Evolutionary conservation across 2,797 vertebrate species (phyloP).

Genomic region (Pseudochirops corinnae): DNA sequence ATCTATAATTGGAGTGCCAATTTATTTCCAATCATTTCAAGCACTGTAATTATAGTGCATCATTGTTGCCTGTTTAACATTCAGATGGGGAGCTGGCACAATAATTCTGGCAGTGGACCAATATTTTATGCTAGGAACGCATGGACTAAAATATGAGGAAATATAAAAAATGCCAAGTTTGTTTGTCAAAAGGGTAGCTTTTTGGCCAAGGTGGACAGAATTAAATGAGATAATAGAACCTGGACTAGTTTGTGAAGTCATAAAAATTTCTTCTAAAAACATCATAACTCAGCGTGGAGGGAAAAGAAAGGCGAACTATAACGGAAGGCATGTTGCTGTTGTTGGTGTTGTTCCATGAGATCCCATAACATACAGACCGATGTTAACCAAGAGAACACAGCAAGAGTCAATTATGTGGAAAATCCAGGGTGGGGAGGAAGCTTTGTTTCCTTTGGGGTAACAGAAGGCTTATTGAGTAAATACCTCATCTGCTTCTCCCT

Average conservation of each 20-base stretch:
- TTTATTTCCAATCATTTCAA: conserved; percentile 90
- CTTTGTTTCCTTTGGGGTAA: not conserved
- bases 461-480: not conserved
- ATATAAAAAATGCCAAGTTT: conserved; percentile 68
- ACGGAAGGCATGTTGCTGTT: not conserved
- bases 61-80: conserved; percentile 86
- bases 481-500: not conserved
- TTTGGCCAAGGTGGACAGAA: conserved; percentile 63
- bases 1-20: conserved; percentile 88
- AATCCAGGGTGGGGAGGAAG: not conserved
- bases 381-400: not conserved
- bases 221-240: conserved; percentile 53
- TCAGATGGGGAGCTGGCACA: conserved; percentile 82
- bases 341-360: not conserved
- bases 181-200: conserved; percentile 73
- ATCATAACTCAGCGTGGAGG: conserved; percentile 35
- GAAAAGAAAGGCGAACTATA: conserved; percentile 39
- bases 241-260: conserved; percentile 53
- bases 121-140: conserved; percentile 80
- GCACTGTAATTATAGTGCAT: conserved; percentile 88
- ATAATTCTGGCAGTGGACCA: conserved; percentile 80
- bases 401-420: not conserved
- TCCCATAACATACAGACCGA: not conserved
- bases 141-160: conserved; percentile 75
- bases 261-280: conserved; percentile 68